phyloP scores from a whole-genome alignment of 2,888 invertebrate genomes.

The Acleris laterana region DNA sequence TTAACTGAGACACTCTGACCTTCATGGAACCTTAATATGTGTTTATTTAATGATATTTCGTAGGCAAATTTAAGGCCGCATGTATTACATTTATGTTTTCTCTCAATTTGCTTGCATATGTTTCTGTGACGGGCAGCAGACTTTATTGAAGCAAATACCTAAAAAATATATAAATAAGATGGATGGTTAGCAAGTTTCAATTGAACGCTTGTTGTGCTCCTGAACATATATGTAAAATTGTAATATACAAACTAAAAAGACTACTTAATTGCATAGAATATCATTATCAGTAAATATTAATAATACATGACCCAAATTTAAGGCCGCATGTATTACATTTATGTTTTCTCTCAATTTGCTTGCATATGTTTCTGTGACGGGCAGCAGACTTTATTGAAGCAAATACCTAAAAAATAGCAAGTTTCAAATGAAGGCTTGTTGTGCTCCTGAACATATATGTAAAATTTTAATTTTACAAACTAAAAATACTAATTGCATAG shows the following conservation, averaged over 20 bases:
- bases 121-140: slow-evolving; percentile 78
- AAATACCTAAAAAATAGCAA: slow-evolving; percentile 58
- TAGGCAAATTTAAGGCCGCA: slow-evolving; percentile 75
- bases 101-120: slow-evolving; percentile 67
- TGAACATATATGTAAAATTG: too few species aligned
- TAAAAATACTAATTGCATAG: neutral
- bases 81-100: slow-evolving; percentile 64
- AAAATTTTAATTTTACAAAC: too few species aligned
- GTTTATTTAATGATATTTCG: slow-evolving; percentile 78
- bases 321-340: slow-evolving; percentile 70
- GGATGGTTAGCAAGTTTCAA: too few species aligned
- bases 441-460: too few species aligned
- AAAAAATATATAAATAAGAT: slow-evolving; percentile 6
- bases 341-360: slow-evolving; percentile 65
- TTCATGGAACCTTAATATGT: slow-evolving; percentile 70
- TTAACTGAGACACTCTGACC: slow-evolving; percentile 74
- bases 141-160: slow-evolving; percentile 77
- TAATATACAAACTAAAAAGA: neutral
- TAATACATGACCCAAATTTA: too few species aligned
- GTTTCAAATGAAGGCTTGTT: too few species aligned
- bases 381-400: slow-evolving; percentile 78
- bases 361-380: slow-evolving; percentile 74
- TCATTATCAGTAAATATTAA: too few species aligned
- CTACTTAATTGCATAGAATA: neutral
- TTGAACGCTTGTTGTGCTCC: too few species aligned